Conservation (phyloP, 2,797 vertebrate species). For the Phrynocephalus vlangalii region DNA sequence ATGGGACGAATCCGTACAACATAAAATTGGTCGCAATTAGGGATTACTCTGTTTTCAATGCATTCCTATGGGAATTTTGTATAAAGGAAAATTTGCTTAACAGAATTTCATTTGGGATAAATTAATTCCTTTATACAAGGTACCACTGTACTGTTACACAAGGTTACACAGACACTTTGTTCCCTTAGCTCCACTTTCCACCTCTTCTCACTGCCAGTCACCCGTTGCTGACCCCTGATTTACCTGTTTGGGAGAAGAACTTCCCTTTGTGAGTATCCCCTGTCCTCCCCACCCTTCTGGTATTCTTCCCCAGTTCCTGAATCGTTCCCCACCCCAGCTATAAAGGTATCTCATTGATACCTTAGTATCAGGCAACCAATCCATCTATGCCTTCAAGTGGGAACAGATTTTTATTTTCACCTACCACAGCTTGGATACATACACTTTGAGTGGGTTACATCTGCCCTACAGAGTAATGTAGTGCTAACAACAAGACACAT, state of each 20-base stretch:
- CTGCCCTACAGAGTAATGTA: background rate
- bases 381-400: background rate
- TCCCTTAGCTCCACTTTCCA: background rate
- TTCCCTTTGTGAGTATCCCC: too few relatives aligned
- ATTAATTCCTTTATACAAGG: too few relatives aligned
- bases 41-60: too few relatives aligned
- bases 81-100: too few relatives aligned
- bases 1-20: too few relatives aligned
- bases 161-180: background rate
- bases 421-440: background rate
- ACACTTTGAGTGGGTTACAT: background rate
- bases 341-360: background rate
- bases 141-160: background rate
- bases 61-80: too few relatives aligned
- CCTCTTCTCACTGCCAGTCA: background rate
- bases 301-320: background rate
- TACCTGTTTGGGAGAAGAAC: too few relatives aligned
- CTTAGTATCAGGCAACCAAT: too few relatives aligned
- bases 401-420: background rate
- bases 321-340: background rate
- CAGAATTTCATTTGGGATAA: too few relatives aligned
- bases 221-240: background rate
- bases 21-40: too few relatives aligned
- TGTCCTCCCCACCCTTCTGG: background rate
- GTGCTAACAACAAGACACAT: too few relatives aligned